Base-by-base conservation (phyloP, 2,113 vertebrate genomes). In the Cyprinus carpio region DNA sequence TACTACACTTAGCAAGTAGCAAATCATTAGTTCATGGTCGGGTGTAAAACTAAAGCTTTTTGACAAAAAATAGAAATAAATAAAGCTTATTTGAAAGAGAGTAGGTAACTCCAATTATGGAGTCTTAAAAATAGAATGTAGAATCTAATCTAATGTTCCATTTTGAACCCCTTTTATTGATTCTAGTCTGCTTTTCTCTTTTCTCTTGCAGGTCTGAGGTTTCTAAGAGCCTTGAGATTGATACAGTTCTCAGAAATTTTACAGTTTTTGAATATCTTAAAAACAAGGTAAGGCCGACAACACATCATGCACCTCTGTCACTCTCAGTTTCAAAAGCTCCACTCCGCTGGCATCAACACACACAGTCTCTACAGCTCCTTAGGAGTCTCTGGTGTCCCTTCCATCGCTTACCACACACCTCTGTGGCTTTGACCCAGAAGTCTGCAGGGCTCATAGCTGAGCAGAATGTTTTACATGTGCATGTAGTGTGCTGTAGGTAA, bases 191-290 rank as follows among this genome's bases (percentile, higher is more conserved):
- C 16, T 85, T 34, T 81, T 85, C 58, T 82, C 60, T 37, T 56
- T 56, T 91, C 6, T 58, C 87, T 74, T 89, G 2, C 93, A 99
- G 98, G 98, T 92, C 96, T 99, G 94, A 97, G 98, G 92, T 99
- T 99, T 95, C 96, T 99, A 94, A 96, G 98, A 95, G 98, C 98
- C 43, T 95, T 99, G 91, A 95, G 98, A 92, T 94, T 99, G 95
- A 99, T 99, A 93, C 98, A 99, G 91, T 99, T 99, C 93, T 99
- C 98, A 86, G 98, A 99, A 96, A 99, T 99, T 90, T 95, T 99
- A 93, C 98, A 99, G 93, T 99, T 99, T 96, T 95, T 99, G 95
- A 99, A 99, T 95, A 99, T 99, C 90, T 96, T 99, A 92, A 99
- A 99, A 96, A 99, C 98, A 95, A 99, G 98, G 98, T 99, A 96